Conservation (phyloP, 1,140 invertebrate genomes). For the Atta cephalotes region DNA sequence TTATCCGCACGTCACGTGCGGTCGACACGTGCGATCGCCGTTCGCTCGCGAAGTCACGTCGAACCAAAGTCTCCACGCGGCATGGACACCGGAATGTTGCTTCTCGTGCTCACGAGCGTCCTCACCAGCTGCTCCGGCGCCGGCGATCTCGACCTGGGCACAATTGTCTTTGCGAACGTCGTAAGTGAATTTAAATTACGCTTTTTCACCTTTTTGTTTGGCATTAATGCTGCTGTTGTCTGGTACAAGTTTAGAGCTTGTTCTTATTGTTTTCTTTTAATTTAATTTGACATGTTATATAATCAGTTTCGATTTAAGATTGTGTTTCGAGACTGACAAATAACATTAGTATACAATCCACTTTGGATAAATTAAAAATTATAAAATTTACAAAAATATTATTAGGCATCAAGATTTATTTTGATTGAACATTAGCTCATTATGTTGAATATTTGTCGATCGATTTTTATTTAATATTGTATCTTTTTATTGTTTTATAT, state of each 20-base stretch:
- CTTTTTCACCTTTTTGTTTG: neutral
- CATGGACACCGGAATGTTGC: constrained; percentile 13
- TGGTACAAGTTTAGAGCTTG: neutral
- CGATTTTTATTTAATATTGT: too few relatives aligned
- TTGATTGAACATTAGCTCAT: too few relatives aligned
- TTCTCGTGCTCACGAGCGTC: neutral
- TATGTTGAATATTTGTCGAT: too few relatives aligned
- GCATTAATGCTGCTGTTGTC: neutral
- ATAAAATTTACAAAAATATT: too few relatives aligned
- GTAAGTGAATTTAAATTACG: constrained; percentile 63
- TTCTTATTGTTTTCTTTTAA: neutral
- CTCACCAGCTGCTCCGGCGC: constrained; percentile 43
- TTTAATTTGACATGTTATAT: too few relatives aligned
- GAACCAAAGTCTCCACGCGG: neutral
- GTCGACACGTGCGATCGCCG: constrained; percentile 18
- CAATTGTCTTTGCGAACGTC: constrained; percentile 79
- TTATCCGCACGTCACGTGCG: neutral
- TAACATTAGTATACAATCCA: too few relatives aligned
- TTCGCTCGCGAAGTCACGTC: neutral
- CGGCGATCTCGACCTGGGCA: constrained; percentile 71
- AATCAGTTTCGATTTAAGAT: too few relatives aligned
- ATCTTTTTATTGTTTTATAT: too few relatives aligned
- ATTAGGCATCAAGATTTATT: too few relatives aligned
- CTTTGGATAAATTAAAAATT: too few relatives aligned
- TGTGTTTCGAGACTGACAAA: too few relatives aligned